Base-by-base conservation (phyloP, 2,797 vertebrate genomes). In the Spondyliosoma cantharus region DNA sequence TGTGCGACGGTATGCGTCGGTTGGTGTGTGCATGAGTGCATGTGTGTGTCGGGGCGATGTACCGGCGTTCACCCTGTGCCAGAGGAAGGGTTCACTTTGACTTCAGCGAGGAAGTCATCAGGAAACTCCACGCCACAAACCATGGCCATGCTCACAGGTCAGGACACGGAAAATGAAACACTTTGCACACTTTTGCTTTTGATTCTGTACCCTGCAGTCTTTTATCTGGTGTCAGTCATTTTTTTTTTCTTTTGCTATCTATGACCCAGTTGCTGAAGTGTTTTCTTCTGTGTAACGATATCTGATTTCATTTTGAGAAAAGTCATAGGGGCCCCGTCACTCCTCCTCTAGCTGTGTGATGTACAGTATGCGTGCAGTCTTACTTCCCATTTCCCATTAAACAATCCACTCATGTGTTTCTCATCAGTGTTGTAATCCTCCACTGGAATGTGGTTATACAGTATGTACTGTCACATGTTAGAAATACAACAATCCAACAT, bases 81-180 rank as follows among this genome's bases (percentile, higher is more conserved):
- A 93, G 93, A 91, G 88, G 93, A 92, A 94, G 93, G 92, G 91
- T 96, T 91, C 93, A 96, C 81, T 96, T 96, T 91, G 95, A 96
- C 93, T 96, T 96, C 92, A 96, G 95, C 69, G 95, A 96, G 84
- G 95, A 96, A 83, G 95, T 95, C 85, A 81, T 96, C 90, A 94
- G 91, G 90, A 95, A 82, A 85, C 92, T 96, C 65, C 93, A 94
- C 42, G 77, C 93, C 43, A 53, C 90, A 86, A 93, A 92, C 88
- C 91, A 90, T 14, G 42, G 87, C 57, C 87, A 84, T 11, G 62
- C 86, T 82, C 88, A 81, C 93, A 96, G 95, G 95, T 95, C 63
- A 91, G 95, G 78, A 86, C 37, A 20, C 11, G 32, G 20, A 64
- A 9, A 37, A 37, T 37, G 8, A 37, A 37, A 9, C 37, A 7